Evolutionary conservation across 2,113 vertebrate species (phyloP).

Genomic region (Festucalex cinctus): DNA sequence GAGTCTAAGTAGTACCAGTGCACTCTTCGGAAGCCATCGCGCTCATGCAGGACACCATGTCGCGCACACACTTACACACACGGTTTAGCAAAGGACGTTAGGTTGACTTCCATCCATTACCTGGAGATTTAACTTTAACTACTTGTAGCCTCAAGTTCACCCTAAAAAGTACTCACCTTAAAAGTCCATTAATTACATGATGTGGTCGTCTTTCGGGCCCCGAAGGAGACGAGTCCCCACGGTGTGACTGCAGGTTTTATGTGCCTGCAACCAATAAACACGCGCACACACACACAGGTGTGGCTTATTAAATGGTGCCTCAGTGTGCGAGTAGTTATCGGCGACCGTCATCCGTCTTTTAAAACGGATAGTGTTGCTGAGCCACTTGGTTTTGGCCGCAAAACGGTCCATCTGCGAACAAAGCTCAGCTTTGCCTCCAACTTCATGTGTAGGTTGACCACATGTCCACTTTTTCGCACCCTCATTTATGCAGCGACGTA

Average conservation of each 20-base stretch:
- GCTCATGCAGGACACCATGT: background rate
- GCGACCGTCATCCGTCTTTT: conserved; percentile 64
- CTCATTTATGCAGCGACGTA: background rate
- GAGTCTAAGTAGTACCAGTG: background rate
- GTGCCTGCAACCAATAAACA: background rate
- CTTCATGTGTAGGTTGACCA: too few relatives aligned
- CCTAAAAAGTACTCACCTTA: background rate
- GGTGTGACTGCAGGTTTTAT: background rate
- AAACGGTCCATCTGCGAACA: conserved; percentile 42
- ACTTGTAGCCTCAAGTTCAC: background rate
- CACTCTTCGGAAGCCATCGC: background rate
- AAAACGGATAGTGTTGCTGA: conserved; percentile 56
- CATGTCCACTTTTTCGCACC: background rate
- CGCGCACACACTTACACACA: too few relatives aligned
- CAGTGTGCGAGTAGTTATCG: conserved; percentile 43
- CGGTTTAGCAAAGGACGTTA: background rate
- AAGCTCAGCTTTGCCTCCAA: too few relatives aligned
- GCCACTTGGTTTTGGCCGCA: conserved; percentile 45
- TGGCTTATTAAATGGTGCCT: conserved; percentile 42
- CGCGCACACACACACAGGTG: conserved; percentile 9
- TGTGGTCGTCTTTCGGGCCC: background rate
- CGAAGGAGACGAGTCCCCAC: background rate
- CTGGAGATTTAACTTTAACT: background rate
- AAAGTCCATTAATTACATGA: background rate
- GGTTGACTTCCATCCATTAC: background rate